Percentiles rank a stretch among this genome's conserved stretches.
These are phyloP conservation scores for Uloborus diversus DNA, from an alignment of 1,140 invertebrate genomes.

Conservation along the genomic window DNA sequence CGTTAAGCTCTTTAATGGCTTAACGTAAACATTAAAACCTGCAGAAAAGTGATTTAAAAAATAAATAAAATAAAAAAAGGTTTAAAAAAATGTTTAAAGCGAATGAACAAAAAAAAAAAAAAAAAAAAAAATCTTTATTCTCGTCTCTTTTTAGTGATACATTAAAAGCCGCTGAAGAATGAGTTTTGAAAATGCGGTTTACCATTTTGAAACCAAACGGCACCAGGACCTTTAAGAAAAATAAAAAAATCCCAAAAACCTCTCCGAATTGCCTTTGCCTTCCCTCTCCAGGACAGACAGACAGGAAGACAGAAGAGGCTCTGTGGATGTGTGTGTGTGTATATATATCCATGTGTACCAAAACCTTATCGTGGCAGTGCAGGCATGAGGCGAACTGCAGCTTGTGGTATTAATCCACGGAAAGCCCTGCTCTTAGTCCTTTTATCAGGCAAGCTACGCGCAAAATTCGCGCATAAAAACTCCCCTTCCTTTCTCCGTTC, in stretches of 20 bases:
- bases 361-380: conserved; percentile 43
- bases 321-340: background rate
- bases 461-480: conserved; percentile 55
- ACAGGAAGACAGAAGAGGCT: conserved; percentile 24
- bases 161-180: conserved; percentile 1
- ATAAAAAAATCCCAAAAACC: background rate
- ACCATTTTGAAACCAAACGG: conserved; percentile 37
- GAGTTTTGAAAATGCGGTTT: conserved; percentile 36
- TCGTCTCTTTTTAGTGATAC: too few relatives aligned
- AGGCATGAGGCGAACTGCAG: conserved; percentile 22
- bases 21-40: conserved; percentile 54
- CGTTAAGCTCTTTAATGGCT: conserved; percentile 52
- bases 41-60: too few relatives aligned
- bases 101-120: background rate
- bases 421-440: conserved; percentile 48
- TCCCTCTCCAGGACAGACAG: background rate
- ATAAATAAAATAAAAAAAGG: too few relatives aligned
- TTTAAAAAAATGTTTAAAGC: conserved; percentile 9
- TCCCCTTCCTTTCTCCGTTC: background rate
- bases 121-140: conserved; percentile 11
- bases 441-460: conserved; percentile 46
- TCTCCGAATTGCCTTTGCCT: background rate
- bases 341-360: conserved; percentile 39
- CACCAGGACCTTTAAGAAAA: background rate
- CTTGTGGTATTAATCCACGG: conserved; percentile 41